Conservation (phyloP, 2,888 invertebrate genomes). For the Hypomecis punctinalis region DNA sequence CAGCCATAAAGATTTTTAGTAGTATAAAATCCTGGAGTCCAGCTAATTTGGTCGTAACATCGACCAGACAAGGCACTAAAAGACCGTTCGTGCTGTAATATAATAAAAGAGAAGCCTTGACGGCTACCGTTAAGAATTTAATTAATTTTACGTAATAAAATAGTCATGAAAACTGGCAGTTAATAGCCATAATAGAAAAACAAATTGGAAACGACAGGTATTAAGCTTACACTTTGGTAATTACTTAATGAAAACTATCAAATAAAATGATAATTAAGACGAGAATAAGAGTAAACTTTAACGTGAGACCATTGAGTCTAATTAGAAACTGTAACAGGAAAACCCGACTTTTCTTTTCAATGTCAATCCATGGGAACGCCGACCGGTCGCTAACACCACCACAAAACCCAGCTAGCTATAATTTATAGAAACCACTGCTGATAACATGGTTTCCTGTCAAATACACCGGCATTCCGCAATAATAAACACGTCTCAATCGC, state of each 20-base stretch:
- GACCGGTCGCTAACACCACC: slow-evolving; percentile 21
- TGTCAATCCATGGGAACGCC: slow-evolving; percentile 24
- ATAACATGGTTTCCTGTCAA: slow-evolving; percentile 57
- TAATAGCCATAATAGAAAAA: background rate
- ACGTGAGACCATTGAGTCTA: background rate
- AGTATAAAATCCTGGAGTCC: background rate
- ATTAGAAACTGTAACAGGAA: slow-evolving; percentile 32
- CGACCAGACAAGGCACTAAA: slow-evolving; percentile 20
- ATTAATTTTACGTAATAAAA: slow-evolving; percentile 27
- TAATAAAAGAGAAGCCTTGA: slow-evolving; percentile 29
- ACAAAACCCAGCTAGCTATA: slow-evolving; percentile 29
- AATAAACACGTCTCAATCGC: slow-evolving; percentile 41
- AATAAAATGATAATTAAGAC: background rate
- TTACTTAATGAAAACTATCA: background rate
- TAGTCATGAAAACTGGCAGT: slow-evolving; percentile 18
- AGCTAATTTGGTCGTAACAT: slow-evolving; percentile 11
- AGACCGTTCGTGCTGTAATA: slow-evolving; percentile 26
- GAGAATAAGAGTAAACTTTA: background rate
- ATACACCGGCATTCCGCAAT: slow-evolving; percentile 46
- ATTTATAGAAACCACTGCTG: slow-evolving; percentile 39
- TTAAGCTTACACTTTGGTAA: background rate
- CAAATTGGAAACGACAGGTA: slow-evolving; percentile 16
- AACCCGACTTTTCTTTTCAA: slow-evolving; percentile 33
- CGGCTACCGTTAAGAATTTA: slow-evolving; percentile 19
- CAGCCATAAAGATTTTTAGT: slow-evolving; percentile 2